A percentile compares a stretch with the other conserved stretches of the same genome.
phyloP scores from a whole-genome alignment of 1,140 invertebrate species.

The Campodea augens region DNA sequence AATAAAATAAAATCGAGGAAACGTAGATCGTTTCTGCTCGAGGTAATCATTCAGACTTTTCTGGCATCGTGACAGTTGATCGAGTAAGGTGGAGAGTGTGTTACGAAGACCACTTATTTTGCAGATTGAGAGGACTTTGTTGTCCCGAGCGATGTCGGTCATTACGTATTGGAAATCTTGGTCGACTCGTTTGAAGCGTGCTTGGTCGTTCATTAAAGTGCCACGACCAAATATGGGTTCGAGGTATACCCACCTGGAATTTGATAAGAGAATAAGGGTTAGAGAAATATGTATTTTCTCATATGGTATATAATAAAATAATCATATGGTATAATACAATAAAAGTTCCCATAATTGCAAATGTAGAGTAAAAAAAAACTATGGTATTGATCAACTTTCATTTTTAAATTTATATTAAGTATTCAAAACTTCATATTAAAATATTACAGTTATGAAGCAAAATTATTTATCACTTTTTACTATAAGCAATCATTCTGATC shows the following conservation, averaged over 20 bases:
- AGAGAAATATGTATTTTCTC: no score
- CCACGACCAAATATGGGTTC: constrained; percentile 87
- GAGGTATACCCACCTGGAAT: constrained; percentile 95
- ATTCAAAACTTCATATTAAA: no score
- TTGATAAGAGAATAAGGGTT: no score
- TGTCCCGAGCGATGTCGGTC: constrained; percentile 51
- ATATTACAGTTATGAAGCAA: no score
- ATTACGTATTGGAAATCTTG: constrained; percentile 71
- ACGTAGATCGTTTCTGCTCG: constrained; percentile 79
- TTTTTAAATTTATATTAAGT: no score
- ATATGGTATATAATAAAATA: no score
- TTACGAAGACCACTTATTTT: constrained; percentile 52
- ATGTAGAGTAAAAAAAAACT: no score
- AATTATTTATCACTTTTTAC: no score
- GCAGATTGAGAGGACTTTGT: constrained; percentile 57
- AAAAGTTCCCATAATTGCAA: no score
- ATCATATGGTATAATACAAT: no score
- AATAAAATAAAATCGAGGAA: constrained; percentile 90
- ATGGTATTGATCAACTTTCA: no score
- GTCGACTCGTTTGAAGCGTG: constrained; percentile 73
- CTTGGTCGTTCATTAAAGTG: constrained; percentile 55
- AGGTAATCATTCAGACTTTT: constrained; percentile 87
- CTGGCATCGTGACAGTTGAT: constrained; percentile 79
- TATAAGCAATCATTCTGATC: no score
- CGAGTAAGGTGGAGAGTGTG: constrained; percentile 56